Percentiles rank a stretch among this genome's conserved stretches.
phyloP scores from a whole-genome alignment of 2,797 vertebrate species.

The Cephalopachus bancanus region DNA sequence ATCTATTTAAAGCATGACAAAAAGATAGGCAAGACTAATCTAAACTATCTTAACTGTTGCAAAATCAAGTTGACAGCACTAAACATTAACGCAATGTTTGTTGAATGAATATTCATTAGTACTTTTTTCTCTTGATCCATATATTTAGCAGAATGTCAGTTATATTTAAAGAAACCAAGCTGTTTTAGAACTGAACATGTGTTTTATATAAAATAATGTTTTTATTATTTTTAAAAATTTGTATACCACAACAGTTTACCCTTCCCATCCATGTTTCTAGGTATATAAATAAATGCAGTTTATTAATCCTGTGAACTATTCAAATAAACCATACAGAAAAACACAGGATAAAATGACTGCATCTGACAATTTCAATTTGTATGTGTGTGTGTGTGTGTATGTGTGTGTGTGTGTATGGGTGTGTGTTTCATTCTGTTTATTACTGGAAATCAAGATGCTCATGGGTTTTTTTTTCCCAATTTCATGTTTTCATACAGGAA shows the following conservation, averaged over 20 bases:
- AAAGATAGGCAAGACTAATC: constrained; percentile 11
- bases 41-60: constrained; percentile 11
- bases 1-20: constrained; percentile 43
- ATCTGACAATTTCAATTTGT: constrained; percentile 12
- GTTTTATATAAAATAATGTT: constrained; percentile 1
- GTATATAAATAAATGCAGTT: background rate
- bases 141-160: background rate
- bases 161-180: background rate
- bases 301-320: constrained; percentile 27
- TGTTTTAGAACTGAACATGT: constrained; percentile 53
- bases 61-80: background rate
- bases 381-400: no score
- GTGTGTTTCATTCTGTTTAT: no score
- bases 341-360: background rate
- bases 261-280: background rate
- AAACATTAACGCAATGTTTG: constrained; percentile 3
- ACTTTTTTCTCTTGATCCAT: background rate
- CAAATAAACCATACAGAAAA: constrained; percentile 23
- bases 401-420: no score
- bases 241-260: background rate
- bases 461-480: no score
- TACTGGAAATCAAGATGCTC: no score
- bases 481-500: no score
- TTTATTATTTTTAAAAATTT: background rate
- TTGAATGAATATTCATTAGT: background rate